Evolutionary conservation across 2,113 vertebrate genomes (phyloP), one percentile per base, ranked within the genome.

Genomic region (Nyctibius bracteatus): DNA sequence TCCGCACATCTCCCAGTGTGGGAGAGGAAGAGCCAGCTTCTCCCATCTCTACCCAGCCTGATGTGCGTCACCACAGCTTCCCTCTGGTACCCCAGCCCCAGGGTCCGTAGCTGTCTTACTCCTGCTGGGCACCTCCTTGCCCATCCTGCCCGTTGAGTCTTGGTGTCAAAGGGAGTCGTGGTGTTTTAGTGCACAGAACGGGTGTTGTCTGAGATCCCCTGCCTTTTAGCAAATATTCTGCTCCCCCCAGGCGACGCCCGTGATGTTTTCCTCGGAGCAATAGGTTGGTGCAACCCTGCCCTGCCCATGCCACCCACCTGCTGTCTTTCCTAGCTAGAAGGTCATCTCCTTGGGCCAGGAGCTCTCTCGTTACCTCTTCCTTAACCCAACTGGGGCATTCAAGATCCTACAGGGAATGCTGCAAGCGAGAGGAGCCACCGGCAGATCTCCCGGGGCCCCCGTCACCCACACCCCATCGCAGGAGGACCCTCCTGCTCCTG

Each of bases 1-100:
- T 51, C 4, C 2, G 1, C 5, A 0, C 3, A 0, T 21, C 46
- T 58, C 23, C 63, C 3, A 3, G 2, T 0, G 0, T 2, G 21
- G 8, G n/a, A n/a, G n/a, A n/a, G 30, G 75, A 41, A 51, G 28
- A 23, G 13, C 4, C 33, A 2, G 9, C 10, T 71, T 13, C 22
- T 92, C 17, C 23, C 3, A 1, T 15, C 52, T 51, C 25, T 93
- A 25, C 13, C 44, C 46, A 8, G 27, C 33, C 73, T 78, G 55
- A 2, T 9, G 41, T 28, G 49, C 44, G 14, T 24, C 39, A 82
- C 25, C 49, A 8, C 1, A 0, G n/a, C 49, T 68, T 33, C 25
- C 30, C n/a, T 35, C 24, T 11, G 27, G 41, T 5, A 23, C 23
- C 9, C 44, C 0, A 1, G 14, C n/a, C 33, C 27, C 1, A 1